Conservation (phyloP, 37 sponge, comb jelly and placozoan genomes). For the Petrosia ficiformis region DNA sequence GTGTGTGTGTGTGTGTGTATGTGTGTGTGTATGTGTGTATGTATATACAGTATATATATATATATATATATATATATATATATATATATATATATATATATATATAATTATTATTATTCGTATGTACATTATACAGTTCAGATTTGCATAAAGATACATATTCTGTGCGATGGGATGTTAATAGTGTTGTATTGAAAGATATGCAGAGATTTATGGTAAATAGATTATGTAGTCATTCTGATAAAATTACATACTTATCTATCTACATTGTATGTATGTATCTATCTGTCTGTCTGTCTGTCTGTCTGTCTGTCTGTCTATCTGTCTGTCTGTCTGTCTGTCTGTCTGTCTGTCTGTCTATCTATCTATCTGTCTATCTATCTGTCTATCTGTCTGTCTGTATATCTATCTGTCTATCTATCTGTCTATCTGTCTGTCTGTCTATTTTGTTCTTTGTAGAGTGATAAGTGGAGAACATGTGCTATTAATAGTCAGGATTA, state of each 20-base stretch:
- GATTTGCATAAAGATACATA: too few species aligned
- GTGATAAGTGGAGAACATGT: slow-evolving; percentile 44
- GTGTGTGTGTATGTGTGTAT: too few species aligned
- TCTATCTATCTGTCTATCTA: too few species aligned
- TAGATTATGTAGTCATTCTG: neutral
- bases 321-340: slow-evolving; percentile 1
- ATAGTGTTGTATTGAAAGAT: neutral
- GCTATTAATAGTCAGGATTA: slow-evolving; percentile 67
- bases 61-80: neutral
- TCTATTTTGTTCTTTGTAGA: neutral
- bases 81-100: neutral
- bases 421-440: too few species aligned
- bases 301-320: too few species aligned
- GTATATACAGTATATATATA: too few species aligned
- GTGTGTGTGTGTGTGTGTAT: too few species aligned
- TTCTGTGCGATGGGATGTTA: slow-evolving; percentile 5
- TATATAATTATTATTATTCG: neutral
- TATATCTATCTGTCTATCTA: too few species aligned
- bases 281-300: too few species aligned
- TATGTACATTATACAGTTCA: too few species aligned
- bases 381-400: too few species aligned
- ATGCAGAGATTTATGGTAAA: slow-evolving; percentile 3
- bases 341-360: neutral
- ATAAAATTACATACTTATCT: slow-evolving; percentile 17
- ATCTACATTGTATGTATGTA: too few species aligned